Evolutionary conservation across 1,140 invertebrate genomes (phyloP).

Genomic region (Drosophila melanica): DNA sequence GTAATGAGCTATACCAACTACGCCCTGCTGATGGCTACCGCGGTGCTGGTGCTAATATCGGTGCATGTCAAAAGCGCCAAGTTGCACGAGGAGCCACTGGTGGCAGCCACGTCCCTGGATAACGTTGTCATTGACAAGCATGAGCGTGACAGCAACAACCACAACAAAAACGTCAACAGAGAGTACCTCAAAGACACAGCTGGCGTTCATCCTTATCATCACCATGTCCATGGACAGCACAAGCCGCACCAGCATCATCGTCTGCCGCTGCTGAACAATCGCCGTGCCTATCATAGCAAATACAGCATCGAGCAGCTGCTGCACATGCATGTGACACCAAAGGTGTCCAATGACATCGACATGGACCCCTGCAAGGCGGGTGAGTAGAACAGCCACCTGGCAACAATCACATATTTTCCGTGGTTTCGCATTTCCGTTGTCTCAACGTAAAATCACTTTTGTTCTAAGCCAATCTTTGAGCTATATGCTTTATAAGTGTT

Average conservation of each 20-base stretch:
- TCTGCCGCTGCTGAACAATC: slow-evolving; percentile 31
- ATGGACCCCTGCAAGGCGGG: slow-evolving; percentile 94
- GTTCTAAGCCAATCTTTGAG: slow-evolving; percentile 43
- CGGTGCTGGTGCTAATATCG: slow-evolving; percentile 71
- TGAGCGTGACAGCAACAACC: slow-evolving; percentile 9
- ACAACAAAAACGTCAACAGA: slow-evolving; percentile 6
- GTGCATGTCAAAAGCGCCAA: slow-evolving; percentile 73
- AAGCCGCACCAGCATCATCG: slow-evolving; percentile 39
- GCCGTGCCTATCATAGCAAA: slow-evolving; percentile 82
- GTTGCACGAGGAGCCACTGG: slow-evolving; percentile 42
- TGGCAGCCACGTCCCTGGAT: slow-evolving; percentile 23
- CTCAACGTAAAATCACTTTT: slow-evolving; percentile 28
- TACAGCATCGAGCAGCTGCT: slow-evolving; percentile 90
- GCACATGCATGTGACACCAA: slow-evolving; percentile 86
- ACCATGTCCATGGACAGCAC: slow-evolving; percentile 9
- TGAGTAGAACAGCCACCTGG: slow-evolving; percentile 84
- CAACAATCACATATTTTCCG: slow-evolving; percentile 26
- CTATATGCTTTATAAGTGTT: slow-evolving; percentile 1
- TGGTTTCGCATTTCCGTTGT: slow-evolving; percentile 33
- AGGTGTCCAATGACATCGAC: slow-evolving; percentile 90
- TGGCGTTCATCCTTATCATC: slow-evolving; percentile 19
- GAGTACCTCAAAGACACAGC: slow-evolving; percentile 18
- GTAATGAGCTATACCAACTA: slow-evolving; percentile 65
- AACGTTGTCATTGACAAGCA: slow-evolving; percentile 30
- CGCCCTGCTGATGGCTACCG: slow-evolving; percentile 62